A percentile compares a stretch with the other conserved stretches of the same genome.
Conservation (phyloP, 2,113 vertebrate genomes). For the Python bivittatus region DNA sequence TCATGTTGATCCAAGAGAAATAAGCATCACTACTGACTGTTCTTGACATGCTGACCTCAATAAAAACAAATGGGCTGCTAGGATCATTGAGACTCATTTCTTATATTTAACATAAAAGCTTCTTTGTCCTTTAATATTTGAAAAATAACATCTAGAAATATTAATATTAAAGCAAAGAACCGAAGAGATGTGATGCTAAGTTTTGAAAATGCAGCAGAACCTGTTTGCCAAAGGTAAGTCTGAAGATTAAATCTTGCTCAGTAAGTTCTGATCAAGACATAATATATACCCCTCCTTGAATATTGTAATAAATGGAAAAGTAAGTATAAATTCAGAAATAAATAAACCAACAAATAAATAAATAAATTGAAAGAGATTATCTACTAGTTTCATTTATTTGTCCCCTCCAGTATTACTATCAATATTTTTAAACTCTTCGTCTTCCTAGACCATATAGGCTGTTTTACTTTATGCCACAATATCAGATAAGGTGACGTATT, state of each 20-base stretch:
- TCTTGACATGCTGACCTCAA: conserved; percentile 67
- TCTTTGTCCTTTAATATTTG: conserved; percentile 58
- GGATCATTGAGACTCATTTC: conserved; percentile 47
- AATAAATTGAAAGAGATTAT: no score
- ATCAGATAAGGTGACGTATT: background rate
- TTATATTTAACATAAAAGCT: conserved; percentile 47
- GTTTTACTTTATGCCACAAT: background rate
- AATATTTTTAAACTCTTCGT: background rate
- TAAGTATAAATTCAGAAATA: no score
- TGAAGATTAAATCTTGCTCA: background rate
- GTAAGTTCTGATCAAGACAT: background rate
- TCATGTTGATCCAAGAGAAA: conserved; percentile 65
- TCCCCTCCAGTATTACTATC: no score
- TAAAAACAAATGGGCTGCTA: conserved; percentile 67
- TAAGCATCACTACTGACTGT: conserved; percentile 64
- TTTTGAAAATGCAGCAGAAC: conserved; percentile 21
- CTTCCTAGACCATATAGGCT: no score
- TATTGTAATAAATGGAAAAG: no score
- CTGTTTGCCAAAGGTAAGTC: background rate
- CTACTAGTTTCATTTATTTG: no score
- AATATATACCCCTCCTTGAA: background rate
- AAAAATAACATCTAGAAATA: conserved; percentile 57
- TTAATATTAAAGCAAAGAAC: conserved; percentile 30
- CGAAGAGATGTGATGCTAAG: background rate
- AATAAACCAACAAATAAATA: no score